Evolutionary conservation across 2,888 invertebrate species (phyloP), one percentile per base, ranked within the genome.

Genomic region (Caenorhabditis becei): DNA sequence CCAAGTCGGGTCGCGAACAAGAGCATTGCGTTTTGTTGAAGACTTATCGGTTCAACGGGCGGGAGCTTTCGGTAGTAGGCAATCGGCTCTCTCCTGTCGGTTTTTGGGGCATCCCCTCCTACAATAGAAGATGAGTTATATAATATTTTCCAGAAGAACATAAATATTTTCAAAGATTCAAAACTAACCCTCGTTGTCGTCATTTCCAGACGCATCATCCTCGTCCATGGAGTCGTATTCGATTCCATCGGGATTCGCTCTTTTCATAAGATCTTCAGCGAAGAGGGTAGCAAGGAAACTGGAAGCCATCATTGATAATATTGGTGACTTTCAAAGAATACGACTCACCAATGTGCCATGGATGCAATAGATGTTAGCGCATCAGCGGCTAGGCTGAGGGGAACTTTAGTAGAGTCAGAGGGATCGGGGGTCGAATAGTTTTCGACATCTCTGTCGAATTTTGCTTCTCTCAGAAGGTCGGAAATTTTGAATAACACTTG

Each of bases 341-440:
- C 20, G 54, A 61, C 65, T 41, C n/a, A 84, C 77, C 63, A 41
- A 44, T 79, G 61, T 11, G 80, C 72, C 66, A 72, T 72, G 1
- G 26, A 56, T 91, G 97, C 94, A 96, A 97, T 97, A 92, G 96
- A 95, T 88, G 96, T 97, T 87, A 97, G 94, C 74, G 97, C 97
- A 89, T 97, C 97, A 84, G 97, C 97, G 77, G 97, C 97, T 93
- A 97, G 97, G 93, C 97, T 97, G 91, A 72, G 24, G 18, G 79
- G 53, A 16, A 72, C 32, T 41, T 20, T 18, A 0, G 51, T 58
- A 16, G 65, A 53, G 59, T 78, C 58, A 11, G 65, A 26, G 18
- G 67, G 26, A 20, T 56, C 59, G 44, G 44, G 54, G 41, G 65
- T 28, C 8, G 49, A 44, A 44, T 62, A 69, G 2, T n/a, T 32